Base-by-base conservation (phyloP, 2,888 invertebrate genomes). In the Lasioglossum oenotherae region DNA sequence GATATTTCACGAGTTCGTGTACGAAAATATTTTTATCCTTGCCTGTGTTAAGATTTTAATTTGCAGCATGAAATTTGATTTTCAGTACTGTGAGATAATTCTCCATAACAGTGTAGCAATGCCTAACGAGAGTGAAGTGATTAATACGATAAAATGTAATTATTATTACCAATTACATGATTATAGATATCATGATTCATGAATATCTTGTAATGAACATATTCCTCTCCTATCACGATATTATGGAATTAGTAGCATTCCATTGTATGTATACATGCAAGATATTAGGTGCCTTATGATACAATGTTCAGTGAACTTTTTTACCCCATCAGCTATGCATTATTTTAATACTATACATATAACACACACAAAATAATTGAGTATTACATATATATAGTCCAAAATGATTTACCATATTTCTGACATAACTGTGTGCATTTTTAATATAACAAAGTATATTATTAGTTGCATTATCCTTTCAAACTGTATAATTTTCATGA, bases 1-100 rank as follows among this genome's bases (percentile, higher is more conserved):
- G 92, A 93, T 92, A 93, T 92, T 93, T 92, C 92, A 92, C 91
- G 90, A 92, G 76, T 90, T 91, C 71, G 74, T 86, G 64, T 84
- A 88, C 64, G 82, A 89, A 88, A 83, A 89, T 88, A 82, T 89
- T 92, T 82, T 81, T 90, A 78, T 87, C 91, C 91, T 88, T 82
- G 44, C 89, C 87, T 89, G 76, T 71, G 44, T 67, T 87, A 74
- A 80, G 60, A 74, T 87, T 80, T 84, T 76, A 87, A 64, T 87
- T 82, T 84, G 41, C 83, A 82, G 74, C 77, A 60, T 69, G 67
- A 78, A 69, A 78, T 86, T 85, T 53, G 19, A 74, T 84, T 77
- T 77, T 60, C 74, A 44, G 73, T 78, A 82, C 35, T 74, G 23
- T 74, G 23, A 78, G 19, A 78, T 27, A 57, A 19, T 77, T 77